Evolutionary conservation across 1,140 invertebrate genomes (phyloP).

Genomic region (Spodoptera frugiperda): DNA sequence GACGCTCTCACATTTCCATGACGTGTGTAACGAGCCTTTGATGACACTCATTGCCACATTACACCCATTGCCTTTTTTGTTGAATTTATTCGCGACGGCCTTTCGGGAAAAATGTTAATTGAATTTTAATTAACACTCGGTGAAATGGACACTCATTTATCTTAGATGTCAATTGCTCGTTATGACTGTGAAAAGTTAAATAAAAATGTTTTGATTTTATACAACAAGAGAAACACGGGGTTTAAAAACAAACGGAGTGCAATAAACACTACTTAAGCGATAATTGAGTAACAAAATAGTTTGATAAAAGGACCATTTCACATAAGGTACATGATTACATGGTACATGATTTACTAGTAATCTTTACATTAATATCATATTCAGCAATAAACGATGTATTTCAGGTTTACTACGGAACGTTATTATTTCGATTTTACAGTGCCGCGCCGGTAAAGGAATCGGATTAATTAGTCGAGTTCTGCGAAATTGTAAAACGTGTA

Average conservation of each 20-base stretch:
- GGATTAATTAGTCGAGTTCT: no score
- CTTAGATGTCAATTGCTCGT: conserved; percentile 4
- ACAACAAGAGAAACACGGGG: not conserved
- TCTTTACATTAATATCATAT: no score
- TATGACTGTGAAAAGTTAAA: not conserved
- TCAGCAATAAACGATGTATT: no score
- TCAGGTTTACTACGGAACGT: no score
- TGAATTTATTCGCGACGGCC: not conserved
- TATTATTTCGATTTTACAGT: no score
- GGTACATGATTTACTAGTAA: no score
- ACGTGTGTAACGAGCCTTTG: conserved; percentile 46
- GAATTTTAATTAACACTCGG: conserved; percentile 27
- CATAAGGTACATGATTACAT: no score
- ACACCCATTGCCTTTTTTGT: conserved; percentile 24
- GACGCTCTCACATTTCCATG: conserved; percentile 41
- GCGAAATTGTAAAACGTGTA: not conserved
- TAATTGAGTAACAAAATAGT: no score
- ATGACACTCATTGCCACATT: conserved; percentile 33
- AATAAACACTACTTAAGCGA: no score
- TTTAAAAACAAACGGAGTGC: no score
- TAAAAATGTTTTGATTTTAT: not conserved
- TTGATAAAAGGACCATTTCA: no score
- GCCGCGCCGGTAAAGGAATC: no score
- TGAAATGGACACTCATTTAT: not conserved
- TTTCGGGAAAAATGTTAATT: conserved; percentile 31